These are phyloP conservation scores for Conus ventricosus DNA, from an alignment of 1,140 invertebrate species.

Conservation along the genomic window DNA sequence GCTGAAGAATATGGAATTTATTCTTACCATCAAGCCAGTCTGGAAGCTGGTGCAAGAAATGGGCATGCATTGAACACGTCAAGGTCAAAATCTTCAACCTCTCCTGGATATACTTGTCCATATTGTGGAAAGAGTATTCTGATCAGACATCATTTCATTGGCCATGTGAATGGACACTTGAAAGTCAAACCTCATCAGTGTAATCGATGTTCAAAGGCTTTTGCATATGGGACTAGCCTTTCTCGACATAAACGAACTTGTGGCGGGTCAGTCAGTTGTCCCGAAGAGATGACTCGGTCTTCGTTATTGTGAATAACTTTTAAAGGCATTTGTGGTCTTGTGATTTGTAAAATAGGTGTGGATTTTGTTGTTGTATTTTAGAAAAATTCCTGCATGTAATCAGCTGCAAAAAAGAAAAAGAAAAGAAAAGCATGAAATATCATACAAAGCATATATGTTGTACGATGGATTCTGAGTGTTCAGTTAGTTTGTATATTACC, in stretches of 20 bases:
- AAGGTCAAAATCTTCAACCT: background rate
- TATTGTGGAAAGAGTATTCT: slow-evolving; percentile 28
- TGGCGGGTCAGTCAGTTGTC: background rate
- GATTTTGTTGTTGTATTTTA: no score
- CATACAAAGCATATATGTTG: no score
- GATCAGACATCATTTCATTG: slow-evolving; percentile 28
- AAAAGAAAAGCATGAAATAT: no score
- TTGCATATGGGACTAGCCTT: slow-evolving; percentile 33
- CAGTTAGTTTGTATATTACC: no score
- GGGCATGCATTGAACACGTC: background rate
- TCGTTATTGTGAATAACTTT: no score
- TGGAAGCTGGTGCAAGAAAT: background rate
- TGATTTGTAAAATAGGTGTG: no score
- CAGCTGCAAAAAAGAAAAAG: no score
- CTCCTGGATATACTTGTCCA: slow-evolving; percentile 19
- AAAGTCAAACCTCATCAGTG: slow-evolving; percentile 24
- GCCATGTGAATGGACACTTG: slow-evolving; percentile 27
- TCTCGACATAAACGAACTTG: slow-evolving; percentile 27
- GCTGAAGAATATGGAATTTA: background rate
- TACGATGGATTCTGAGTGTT: no score
- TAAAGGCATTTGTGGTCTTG: no score
- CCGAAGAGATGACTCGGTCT: background rate
- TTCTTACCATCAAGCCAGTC: slow-evolving; percentile 7
- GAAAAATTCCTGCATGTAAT: no score
- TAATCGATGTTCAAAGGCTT: background rate